A percentile compares a stretch with the other conserved stretches of the same genome.
Evolutionary conservation across 2,888 invertebrate species (phyloP).

Genomic region (Drosophila algonquin): DNA sequence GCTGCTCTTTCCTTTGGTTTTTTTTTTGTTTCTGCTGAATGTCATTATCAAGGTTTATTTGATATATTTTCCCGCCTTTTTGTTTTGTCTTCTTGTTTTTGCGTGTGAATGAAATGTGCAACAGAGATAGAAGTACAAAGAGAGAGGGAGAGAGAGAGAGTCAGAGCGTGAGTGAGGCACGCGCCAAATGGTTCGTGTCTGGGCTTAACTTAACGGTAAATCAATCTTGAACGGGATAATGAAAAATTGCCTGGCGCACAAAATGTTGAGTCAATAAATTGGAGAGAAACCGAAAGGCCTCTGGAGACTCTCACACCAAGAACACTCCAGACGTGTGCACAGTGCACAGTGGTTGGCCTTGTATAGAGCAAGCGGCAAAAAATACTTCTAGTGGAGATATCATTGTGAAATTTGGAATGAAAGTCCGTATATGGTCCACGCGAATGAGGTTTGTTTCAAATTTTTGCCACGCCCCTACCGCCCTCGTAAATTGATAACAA

Average conservation of each 20-base stretch:
- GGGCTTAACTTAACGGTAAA: conserved; percentile 40
- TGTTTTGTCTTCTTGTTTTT: conserved; percentile 55
- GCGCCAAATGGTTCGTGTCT: conserved; percentile 34
- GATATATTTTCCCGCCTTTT: conserved; percentile 45
- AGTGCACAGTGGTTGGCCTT: no score
- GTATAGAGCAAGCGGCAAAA: no score
- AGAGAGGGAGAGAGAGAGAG: conserved; percentile 7
- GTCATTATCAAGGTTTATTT: conserved; percentile 77
- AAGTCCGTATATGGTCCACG: no score
- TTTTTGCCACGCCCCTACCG: no score
- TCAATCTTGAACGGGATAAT: conserved; percentile 35
- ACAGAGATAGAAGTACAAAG: conserved; percentile 13
- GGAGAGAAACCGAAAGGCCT: conserved; percentile 15
- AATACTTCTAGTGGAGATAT: no score
- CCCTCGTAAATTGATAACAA: no score
- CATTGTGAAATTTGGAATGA: no score
- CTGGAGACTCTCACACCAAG: not conserved
- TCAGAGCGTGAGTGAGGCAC: conserved; percentile 16
- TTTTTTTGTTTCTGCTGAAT: conserved; percentile 55
- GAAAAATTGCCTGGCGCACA: conserved; percentile 28
- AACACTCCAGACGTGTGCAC: conserved; percentile 19
- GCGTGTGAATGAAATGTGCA: conserved; percentile 68
- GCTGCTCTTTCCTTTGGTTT: conserved; percentile 21
- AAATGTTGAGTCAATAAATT: conserved; percentile 33
- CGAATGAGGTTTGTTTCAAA: no score